Evolutionary conservation across 2,113 vertebrate species (phyloP).

Genomic region (Poeciliopsis retropinna): DNA sequence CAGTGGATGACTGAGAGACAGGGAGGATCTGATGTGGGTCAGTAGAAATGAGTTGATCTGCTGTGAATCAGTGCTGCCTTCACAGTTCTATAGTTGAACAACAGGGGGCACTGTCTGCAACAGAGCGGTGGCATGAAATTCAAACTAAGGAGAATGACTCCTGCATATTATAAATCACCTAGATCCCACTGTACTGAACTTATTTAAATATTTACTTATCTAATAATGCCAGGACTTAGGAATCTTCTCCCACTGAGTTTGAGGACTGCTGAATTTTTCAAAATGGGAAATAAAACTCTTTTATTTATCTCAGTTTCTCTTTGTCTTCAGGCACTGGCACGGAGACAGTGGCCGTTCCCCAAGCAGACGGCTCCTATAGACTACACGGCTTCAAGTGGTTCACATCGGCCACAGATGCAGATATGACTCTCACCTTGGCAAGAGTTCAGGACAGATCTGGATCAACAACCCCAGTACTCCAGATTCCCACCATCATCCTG

Average conservation of each 20-base stretch:
- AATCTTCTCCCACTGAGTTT: no score
- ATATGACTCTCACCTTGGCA: slow-evolving; percentile 86
- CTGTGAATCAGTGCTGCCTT: neutral
- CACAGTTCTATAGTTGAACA: neutral
- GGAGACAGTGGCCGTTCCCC: slow-evolving; percentile 82
- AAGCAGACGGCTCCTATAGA: slow-evolving; percentile 80
- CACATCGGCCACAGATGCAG: slow-evolving; percentile 87
- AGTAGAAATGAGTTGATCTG: slow-evolving; percentile 19
- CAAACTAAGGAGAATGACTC: no score
- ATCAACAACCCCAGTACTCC: slow-evolving; percentile 67
- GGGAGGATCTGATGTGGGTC: slow-evolving; percentile 91
- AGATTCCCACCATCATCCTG: neutral
- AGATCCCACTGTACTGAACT: neutral
- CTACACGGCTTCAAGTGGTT: slow-evolving; percentile 91
- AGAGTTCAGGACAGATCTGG: slow-evolving; percentile 78
- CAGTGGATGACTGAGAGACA: slow-evolving; percentile 92
- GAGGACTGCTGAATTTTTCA: no score
- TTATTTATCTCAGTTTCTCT: neutral
- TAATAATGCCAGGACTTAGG: no score
- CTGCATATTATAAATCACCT: neutral
- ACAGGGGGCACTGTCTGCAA: neutral
- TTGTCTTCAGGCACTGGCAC: slow-evolving; percentile 78
- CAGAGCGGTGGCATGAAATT: no score
- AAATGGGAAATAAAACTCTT: no score
- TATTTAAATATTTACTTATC: neutral